Evolutionary conservation across 2,113 vertebrate genomes (phyloP).

Genomic region (Ginglymostoma cirratum): DNA sequence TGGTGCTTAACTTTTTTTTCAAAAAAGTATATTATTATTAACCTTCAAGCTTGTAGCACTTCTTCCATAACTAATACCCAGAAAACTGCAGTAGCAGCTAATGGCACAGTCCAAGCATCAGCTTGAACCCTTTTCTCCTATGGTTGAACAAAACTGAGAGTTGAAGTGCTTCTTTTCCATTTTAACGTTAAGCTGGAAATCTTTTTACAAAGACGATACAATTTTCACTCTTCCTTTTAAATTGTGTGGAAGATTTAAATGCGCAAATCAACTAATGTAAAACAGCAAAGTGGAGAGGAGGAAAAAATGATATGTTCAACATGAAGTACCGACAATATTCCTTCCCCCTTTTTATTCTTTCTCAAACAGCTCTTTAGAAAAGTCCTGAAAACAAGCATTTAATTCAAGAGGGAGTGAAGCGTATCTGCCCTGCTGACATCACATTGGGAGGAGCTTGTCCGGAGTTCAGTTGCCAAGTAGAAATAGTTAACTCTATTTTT

Average conservation of each 20-base stretch:
- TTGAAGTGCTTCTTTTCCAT: not conserved
- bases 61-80: not conserved
- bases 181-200: not conserved
- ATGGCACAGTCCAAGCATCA: not conserved
- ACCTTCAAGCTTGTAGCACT: not conserved
- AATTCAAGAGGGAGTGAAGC: not conserved
- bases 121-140: not conserved
- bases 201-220: not conserved
- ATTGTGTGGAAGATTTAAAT: not conserved
- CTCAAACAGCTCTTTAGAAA: not conserved
- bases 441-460: not conserved
- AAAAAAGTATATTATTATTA: not conserved
- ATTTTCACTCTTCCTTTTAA: not conserved
- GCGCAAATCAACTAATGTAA: not conserved
- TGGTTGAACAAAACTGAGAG: not conserved
- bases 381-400: not conserved
- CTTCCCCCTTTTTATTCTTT: not conserved
- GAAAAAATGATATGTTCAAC: not conserved
- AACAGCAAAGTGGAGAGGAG: not conserved
- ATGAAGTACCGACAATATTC: not conserved
- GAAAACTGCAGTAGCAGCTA: not conserved
- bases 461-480: not conserved
- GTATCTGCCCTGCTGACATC: not conserved
- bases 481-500: not conserved
- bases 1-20: not conserved